Evolutionary conservation across 2,888 invertebrate species (phyloP).

Genomic region (Myathropa florea): DNA sequence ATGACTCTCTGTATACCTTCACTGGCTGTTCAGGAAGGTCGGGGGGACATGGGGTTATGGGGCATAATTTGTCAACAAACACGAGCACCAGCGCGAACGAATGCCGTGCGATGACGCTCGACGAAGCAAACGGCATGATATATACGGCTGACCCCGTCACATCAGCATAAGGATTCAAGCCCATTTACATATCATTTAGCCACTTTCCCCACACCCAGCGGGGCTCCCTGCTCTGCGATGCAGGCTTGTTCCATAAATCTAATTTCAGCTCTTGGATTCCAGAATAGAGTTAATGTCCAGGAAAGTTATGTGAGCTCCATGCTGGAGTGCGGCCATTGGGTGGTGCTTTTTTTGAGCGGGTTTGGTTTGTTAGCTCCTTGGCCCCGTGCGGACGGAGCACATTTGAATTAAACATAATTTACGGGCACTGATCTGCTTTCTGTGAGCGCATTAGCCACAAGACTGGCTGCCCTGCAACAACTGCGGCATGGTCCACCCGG

Average conservation of each 20-base stretch:
- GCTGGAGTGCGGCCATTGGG: not conserved
- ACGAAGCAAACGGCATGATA: slow-evolving; percentile 44
- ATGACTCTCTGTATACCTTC: slow-evolving; percentile 36
- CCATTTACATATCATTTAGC: slow-evolving; percentile 58
- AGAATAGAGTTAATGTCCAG: slow-evolving; percentile 56
- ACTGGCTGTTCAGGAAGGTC: not conserved
- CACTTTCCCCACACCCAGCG: slow-evolving; percentile 13
- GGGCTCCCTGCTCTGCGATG: slow-evolving; percentile 27
- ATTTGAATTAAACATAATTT: slow-evolving; percentile 55
- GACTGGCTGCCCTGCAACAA: not conserved
- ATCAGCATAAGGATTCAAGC: slow-evolving; percentile 40
- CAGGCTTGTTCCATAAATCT: slow-evolving; percentile 51
- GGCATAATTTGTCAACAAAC: slow-evolving; percentile 65
- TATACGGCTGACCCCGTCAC: slow-evolving; percentile 43
- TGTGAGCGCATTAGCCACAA: slow-evolving; percentile 14
- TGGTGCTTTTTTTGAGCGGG: not conserved
- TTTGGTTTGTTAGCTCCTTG: slow-evolving; percentile 6
- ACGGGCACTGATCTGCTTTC: slow-evolving; percentile 19
- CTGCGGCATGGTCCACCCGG: not conserved
- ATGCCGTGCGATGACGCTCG: slow-evolving; percentile 6
- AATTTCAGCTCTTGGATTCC: slow-evolving; percentile 38
- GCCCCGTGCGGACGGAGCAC: slow-evolving; percentile 14
- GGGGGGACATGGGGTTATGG: not conserved
- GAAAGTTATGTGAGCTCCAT: slow-evolving; percentile 29
- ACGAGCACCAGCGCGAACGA: slow-evolving; percentile 21